phyloP scores from a whole-genome alignment of 2,888 invertebrate genomes.

The Ametastegia equiseti region DNA sequence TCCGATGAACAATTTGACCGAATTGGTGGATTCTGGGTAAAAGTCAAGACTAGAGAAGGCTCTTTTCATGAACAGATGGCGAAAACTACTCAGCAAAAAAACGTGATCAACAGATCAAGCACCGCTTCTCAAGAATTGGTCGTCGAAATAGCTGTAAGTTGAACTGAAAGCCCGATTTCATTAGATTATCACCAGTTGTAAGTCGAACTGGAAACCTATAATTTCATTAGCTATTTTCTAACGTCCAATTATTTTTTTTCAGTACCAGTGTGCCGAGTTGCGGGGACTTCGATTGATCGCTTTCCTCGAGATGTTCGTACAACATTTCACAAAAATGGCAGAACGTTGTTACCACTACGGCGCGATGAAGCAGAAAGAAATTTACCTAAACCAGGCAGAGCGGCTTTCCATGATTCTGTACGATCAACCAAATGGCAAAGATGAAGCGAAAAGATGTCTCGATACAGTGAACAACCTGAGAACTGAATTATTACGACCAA shows the following conservation, averaged over 20 bases:
- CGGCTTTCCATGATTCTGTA: conserved; percentile 81
- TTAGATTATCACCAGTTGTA: too few species aligned
- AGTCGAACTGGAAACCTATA: too few species aligned
- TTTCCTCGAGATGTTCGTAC: conserved; percentile 84
- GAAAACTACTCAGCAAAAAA: conserved; percentile 58
- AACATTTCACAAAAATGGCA: conserved; percentile 85
- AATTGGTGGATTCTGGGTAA: conserved; percentile 63
- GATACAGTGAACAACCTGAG: conserved; percentile 76
- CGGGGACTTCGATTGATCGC: conserved; percentile 81
- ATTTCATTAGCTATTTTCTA: neutral
- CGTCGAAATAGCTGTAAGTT: conserved; percentile 70
- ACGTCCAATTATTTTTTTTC: conserved; percentile 53
- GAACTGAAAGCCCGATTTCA: too few species aligned
- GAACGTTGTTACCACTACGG: conserved; percentile 81
- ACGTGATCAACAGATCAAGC: conserved; percentile 61
- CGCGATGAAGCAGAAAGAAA: conserved; percentile 80
- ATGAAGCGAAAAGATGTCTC: conserved; percentile 78
- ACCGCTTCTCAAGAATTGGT: conserved; percentile 64
- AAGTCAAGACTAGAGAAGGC: conserved; percentile 55
- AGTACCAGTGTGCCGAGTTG: conserved; percentile 76
- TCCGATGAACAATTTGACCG: conserved; percentile 33
- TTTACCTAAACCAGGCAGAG: conserved; percentile 85
- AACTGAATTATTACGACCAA: conserved; percentile 35
- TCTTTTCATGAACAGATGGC: conserved; percentile 47
- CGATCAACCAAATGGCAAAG: conserved; percentile 79